Evolutionary conservation across 2,113 vertebrate species (phyloP).

Genomic region (Macaca nemestrina): DNA sequence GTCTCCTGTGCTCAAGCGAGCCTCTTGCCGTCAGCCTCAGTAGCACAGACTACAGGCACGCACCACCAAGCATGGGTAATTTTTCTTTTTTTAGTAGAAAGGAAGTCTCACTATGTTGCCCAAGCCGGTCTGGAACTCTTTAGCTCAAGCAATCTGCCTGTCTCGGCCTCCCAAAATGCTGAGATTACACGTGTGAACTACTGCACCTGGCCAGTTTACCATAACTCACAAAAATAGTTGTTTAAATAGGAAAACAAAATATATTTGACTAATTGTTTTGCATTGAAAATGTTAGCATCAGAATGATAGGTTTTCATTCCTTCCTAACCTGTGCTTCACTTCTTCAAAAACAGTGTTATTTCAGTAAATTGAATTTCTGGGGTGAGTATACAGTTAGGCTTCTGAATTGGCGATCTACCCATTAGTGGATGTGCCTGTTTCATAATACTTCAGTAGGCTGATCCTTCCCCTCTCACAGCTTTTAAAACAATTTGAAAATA

Average conservation of each 20-base stretch:
- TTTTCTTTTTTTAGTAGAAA: too few relatives aligned
- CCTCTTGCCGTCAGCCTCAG: too few relatives aligned
- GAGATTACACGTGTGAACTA: too few relatives aligned
- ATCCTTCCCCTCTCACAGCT: background rate
- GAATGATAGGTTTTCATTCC: background rate
- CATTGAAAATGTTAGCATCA: background rate
- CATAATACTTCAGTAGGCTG: background rate
- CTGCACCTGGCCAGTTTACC: too few relatives aligned
- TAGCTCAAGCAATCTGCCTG: too few relatives aligned
- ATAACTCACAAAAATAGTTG: slow-evolving; percentile 1
- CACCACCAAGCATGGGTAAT: too few relatives aligned
- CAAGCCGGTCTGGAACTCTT: too few relatives aligned
- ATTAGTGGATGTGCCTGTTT: background rate
- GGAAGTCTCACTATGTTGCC: too few relatives aligned
- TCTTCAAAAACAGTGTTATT: background rate
- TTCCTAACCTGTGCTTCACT: slow-evolving; percentile 1
- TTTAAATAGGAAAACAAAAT: slow-evolving; percentile 6
- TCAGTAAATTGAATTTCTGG: background rate
- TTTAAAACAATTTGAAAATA: slow-evolving; percentile 49
- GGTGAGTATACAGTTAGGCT: background rate
- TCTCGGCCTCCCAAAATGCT: too few relatives aligned
- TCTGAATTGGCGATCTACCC: background rate
- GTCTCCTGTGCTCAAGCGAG: too few relatives aligned
- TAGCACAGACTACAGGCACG: too few relatives aligned
- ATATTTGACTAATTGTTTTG: background rate